Evolutionary conservation across 1,140 invertebrate genomes (phyloP).

Genomic region (Daktulosphaira vitifoliae): DNA sequence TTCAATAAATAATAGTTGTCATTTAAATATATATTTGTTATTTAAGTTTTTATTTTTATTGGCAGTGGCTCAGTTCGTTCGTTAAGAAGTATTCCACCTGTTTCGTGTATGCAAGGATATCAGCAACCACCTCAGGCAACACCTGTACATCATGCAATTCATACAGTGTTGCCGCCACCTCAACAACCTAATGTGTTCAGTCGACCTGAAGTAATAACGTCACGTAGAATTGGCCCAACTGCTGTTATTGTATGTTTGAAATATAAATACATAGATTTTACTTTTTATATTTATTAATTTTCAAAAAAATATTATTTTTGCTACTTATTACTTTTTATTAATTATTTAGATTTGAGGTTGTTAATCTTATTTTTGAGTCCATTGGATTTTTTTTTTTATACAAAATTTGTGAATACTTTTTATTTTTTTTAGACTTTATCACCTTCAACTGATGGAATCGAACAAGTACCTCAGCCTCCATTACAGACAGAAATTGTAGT

Average conservation of each 20-base stretch:
- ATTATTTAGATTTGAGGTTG: too few relatives aligned
- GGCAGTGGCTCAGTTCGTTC: constrained; percentile 9
- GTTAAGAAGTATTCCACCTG: constrained; percentile 9
- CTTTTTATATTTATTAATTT: too few relatives aligned
- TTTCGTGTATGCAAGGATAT: constrained; percentile 29
- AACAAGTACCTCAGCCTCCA: constrained; percentile 19
- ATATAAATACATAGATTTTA: too few relatives aligned
- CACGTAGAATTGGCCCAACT: constrained; percentile 35
- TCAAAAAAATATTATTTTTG: too few relatives aligned
- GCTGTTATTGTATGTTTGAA: constrained; percentile 20
- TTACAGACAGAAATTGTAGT: constrained; percentile 42
- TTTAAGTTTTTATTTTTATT: not conserved
- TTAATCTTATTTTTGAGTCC: too few relatives aligned
- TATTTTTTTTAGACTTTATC: constrained; percentile 35
- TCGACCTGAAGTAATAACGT: constrained; percentile 45
- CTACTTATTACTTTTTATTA: too few relatives aligned
- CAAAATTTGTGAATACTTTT: too few relatives aligned
- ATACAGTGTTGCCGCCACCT: constrained; percentile 37
- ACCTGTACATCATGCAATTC: constrained; percentile 29
- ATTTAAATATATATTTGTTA: too few relatives aligned
- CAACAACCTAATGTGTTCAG: constrained; percentile 46
- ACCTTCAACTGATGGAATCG: constrained; percentile 28
- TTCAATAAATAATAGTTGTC: too few relatives aligned
- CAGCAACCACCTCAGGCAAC: constrained; percentile 20
- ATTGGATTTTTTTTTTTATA: too few relatives aligned